Conservation (phyloP, 2,113 vertebrate species). For the Dendropsophus ebraccatus region DNA sequence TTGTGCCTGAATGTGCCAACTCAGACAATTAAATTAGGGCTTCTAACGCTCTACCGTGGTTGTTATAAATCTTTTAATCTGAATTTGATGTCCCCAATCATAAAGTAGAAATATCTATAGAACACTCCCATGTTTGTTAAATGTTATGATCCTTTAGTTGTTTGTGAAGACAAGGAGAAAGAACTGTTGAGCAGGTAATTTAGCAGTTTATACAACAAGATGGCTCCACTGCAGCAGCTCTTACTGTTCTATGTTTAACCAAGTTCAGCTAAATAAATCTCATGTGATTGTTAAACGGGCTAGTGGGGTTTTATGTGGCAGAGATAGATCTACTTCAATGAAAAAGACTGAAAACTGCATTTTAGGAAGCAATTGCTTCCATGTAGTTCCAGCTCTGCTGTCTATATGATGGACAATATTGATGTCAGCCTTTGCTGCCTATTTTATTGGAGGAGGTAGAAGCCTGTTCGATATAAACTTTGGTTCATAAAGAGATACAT, state of each 20-base stretch:
- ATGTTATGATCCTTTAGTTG: neutral
- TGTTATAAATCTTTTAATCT: no score
- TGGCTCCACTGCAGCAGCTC: neutral
- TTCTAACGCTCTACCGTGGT: neutral
- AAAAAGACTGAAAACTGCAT: neutral
- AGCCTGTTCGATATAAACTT: neutral
- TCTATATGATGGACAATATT: conserved; percentile 7
- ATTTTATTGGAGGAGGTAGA: neutral
- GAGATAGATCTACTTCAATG: neutral
- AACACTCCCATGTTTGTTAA: neutral
- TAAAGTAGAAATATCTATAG: neutral
- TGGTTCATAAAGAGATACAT: neutral
- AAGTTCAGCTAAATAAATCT: conserved; percentile 4
- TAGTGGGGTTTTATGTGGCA: neutral
- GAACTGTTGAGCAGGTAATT: neutral
- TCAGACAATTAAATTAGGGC: neutral
- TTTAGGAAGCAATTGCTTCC: neutral
- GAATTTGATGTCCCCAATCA: neutral
- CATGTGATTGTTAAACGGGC: neutral
- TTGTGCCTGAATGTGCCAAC: no score
- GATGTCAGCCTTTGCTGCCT: neutral
- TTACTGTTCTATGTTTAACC: neutral
- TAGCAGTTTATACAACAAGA: conserved; percentile 1
- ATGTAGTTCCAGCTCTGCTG: neutral
- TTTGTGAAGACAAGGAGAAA: neutral